Conservation (phyloP, 2,888 invertebrate genomes). For the Achlya flavicornis region DNA sequence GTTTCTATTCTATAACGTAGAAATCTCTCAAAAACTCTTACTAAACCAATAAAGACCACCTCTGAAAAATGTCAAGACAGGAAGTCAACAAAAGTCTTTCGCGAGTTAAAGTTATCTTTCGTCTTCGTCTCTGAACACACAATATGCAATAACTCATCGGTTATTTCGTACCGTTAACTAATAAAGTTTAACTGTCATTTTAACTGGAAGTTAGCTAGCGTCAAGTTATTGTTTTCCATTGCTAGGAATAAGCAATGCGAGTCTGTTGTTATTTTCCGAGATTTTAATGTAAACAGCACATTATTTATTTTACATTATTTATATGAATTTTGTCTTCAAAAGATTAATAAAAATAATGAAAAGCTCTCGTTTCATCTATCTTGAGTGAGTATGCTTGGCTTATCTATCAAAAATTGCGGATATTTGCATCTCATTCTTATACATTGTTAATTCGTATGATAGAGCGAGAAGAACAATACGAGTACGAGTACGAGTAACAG, state of each 20-base stretch:
- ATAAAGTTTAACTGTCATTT: conserved; percentile 46
- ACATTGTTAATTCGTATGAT: neutral
- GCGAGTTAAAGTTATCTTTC: neutral
- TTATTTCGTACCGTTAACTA: conserved; percentile 41
- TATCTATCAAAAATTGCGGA: too few relatives aligned
- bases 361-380: too few relatives aligned
- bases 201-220: conserved; percentile 37
- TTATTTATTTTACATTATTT: neutral
- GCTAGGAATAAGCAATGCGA: neutral
- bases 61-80: neutral
- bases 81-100: neutral
- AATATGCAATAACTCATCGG: conserved; percentile 39
- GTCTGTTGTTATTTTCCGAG: neutral
- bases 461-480: neutral
- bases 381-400: too few relatives aligned
- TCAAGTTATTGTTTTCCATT: conserved; percentile 23
- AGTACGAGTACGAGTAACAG: too few relatives aligned
- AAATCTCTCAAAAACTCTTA: too few relatives aligned
- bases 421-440: neutral
- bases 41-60: neutral
- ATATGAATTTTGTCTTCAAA: neutral
- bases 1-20: too few relatives aligned
- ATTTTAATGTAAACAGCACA: neutral
- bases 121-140: conserved; percentile 18
- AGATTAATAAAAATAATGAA: too few relatives aligned